Evolutionary conservation across 2,113 vertebrate species (phyloP).

Genomic region (Sander vitreus): DNA sequence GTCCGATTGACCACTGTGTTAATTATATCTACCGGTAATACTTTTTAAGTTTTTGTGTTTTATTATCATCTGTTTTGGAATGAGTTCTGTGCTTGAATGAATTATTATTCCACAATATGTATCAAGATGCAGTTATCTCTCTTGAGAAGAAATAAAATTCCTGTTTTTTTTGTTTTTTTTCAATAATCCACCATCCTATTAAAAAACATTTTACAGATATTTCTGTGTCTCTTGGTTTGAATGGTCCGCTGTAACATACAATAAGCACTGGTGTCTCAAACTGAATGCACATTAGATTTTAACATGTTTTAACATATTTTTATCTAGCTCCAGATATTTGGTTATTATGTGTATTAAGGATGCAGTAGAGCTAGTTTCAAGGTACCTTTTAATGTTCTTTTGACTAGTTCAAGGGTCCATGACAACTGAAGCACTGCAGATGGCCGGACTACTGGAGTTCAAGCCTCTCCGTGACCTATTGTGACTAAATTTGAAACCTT

Average conservation of each 20-base stretch:
- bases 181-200: conserved; percentile 65
- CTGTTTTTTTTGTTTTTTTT: conserved; percentile 50
- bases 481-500: too few relatives aligned
- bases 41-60: conserved; percentile 54
- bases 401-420: not conserved
- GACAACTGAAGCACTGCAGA: not conserved
- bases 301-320: not conserved
- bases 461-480: not conserved
- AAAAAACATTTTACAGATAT: conserved; percentile 70
- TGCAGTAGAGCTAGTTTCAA: not conserved
- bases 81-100: conserved; percentile 58
- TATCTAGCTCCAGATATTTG: not conserved
- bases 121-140: conserved; percentile 53
- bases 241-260: not conserved
- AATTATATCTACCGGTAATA: conserved; percentile 25
- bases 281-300: not conserved
- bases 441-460: not conserved
- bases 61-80: conserved; percentile 54
- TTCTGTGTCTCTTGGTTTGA: conserved; percentile 13
- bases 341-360: not conserved
- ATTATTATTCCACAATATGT: conserved; percentile 58
- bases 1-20: conserved; percentile 52
- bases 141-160: conserved; percentile 44
- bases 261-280: not conserved
- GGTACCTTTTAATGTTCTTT: not conserved